phyloP scores from a whole-genome alignment of 2,113 vertebrate genomes.

The Onychostoma macrolepis region DNA sequence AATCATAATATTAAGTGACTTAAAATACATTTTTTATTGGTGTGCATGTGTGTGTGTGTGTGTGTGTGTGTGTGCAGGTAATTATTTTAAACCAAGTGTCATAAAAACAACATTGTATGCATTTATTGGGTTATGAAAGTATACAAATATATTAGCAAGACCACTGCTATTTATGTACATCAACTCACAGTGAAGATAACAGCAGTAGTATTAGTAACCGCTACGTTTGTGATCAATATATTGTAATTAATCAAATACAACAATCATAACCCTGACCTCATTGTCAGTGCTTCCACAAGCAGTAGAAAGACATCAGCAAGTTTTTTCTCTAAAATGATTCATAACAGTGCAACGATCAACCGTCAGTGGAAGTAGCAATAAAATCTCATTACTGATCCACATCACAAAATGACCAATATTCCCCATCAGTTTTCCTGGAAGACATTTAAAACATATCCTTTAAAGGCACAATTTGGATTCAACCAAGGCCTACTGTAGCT shows the following conservation, averaged over 20 bases:
- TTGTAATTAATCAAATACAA: constrained; percentile 1
- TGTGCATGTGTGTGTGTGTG: background rate
- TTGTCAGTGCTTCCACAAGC: background rate
- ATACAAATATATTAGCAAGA: background rate
- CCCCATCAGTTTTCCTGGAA: background rate
- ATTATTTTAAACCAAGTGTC: background rate
- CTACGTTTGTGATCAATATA: background rate
- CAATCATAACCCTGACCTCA: background rate
- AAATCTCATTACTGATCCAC: background rate
- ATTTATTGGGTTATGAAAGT: background rate
- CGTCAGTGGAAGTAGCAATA: background rate
- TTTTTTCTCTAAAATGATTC: background rate
- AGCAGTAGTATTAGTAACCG: background rate
- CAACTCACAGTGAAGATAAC: background rate
- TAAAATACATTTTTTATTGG: background rate
- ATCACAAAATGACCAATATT: background rate
- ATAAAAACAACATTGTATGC: background rate
- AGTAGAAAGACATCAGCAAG: background rate
- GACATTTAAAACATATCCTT: background rate
- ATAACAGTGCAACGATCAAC: background rate
- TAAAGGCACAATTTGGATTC: constrained; percentile 42
- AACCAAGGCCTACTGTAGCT: background rate
- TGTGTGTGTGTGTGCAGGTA: background rate
- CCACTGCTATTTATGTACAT: background rate
- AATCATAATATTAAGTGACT: background rate